These are phyloP conservation scores for Phrynosoma blainvillii DNA, from an alignment of 2,113 vertebrate species.

Conservation along the genomic window DNA sequence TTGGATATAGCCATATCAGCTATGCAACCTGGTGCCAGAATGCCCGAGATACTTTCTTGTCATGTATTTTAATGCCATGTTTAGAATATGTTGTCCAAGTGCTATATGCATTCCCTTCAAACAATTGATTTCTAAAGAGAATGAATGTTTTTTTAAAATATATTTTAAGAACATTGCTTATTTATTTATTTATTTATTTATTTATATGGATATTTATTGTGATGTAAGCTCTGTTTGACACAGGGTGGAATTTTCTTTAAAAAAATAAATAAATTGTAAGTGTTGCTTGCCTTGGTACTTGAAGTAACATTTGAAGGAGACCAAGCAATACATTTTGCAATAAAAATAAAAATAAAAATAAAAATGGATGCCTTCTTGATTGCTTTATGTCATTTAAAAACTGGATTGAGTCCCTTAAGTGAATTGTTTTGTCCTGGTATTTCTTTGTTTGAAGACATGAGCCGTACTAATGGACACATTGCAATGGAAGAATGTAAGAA, in stretches of 20 bases:
- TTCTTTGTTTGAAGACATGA: no score
- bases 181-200: conserved; percentile 31
- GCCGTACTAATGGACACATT: background rate
- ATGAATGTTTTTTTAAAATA: background rate
- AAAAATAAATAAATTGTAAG: background rate
- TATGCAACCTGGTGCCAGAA: background rate
- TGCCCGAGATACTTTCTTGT: background rate
- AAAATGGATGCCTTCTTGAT: no score
- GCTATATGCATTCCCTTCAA: background rate
- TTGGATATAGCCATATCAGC: background rate
- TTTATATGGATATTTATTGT: conserved; percentile 13
- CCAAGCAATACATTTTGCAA: conserved; percentile 16
- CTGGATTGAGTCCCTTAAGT: background rate
- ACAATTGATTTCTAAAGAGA: background rate
- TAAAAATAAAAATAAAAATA: no score
- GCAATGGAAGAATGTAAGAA: background rate
- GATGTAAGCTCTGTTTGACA: background rate
- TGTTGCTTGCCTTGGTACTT: background rate
- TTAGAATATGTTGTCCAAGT: no score
- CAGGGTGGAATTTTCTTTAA: background rate
- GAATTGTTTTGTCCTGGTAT: background rate
- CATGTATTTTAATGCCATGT: background rate
- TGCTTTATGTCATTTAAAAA: no score
- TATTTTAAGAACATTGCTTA: background rate
- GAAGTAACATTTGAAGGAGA: background rate